Base-by-base conservation (phyloP, 2,888 invertebrate genomes). In the Cyclophora albipunctata region DNA sequence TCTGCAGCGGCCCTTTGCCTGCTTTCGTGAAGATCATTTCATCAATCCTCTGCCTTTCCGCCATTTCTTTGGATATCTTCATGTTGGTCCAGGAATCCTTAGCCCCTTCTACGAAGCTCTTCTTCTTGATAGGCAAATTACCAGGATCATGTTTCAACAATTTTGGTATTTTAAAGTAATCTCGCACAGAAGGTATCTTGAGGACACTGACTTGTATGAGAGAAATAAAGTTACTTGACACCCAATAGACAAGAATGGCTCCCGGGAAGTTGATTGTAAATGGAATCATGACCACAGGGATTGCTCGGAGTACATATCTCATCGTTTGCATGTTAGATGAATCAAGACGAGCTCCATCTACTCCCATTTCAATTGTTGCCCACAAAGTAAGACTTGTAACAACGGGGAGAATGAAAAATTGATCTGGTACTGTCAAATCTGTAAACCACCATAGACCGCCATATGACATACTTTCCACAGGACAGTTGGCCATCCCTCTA, bases 381-480 rank as follows among this genome's bases (percentile, higher is more conserved):
- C 91, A 93, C 67, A 99, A 84, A 1, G 98, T 97, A 0, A 91
- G 81, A 77, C 95, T 93, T 1, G 98, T 98, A 47, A 97, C 87
- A 1, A 97, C 4, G 0, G 99, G 99, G 50, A 99, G 84, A 7
- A 95, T 59, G 71, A 93, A 98, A 77, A 91, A 95, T 45, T 98
- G 98, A 88, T 99, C 99, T 3, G 95, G 91, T 5, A 96, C 78
- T 0, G 98, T 97, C 45, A 99, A 90, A 89, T 99, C 98, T 3
- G 91, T 87, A 75, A 99, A 98, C 99, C 99, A 99, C 66, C 91
- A 92, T 1, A 96, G 61, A 0, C 99, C 99, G 37, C 99, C 99
- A 1, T 91, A 89, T 57, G 92, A 91, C 91, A 99, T 91, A 72
- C 97, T 97, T 43, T 96, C 96, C 40, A 99, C 95, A 2, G 98